Percentiles rank a stretch among this genome's conserved stretches.
These are phyloP conservation scores for Leptobrachium ailaonicum DNA, from an alignment of 2,113 vertebrate genomes.

Conservation along the genomic window DNA sequence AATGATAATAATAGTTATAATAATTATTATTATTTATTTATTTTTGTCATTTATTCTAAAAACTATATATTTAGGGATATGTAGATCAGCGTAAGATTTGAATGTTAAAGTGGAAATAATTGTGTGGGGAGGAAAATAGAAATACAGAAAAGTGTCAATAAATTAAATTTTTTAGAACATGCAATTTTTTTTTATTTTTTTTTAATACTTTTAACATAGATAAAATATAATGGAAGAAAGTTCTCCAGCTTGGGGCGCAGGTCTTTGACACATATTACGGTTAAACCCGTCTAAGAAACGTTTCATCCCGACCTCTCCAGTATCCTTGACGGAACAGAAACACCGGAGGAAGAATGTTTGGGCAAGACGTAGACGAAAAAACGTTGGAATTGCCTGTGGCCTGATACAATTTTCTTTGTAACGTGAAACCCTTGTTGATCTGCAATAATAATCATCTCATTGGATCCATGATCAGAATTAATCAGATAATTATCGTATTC, in stretches of 20 bases:
- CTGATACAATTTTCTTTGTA: neutral
- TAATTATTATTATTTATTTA: no score
- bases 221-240: no score
- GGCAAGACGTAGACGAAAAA: neutral
- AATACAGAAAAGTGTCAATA: neutral
- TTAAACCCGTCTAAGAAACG: neutral
- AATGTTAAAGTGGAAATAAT: neutral
- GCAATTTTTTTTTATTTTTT: no score
- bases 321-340: neutral
- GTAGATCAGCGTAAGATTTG: neutral
- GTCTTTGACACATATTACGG: neutral
- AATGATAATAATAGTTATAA: no score
- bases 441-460: neutral
- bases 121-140: no score
- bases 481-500: neutral
- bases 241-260: neutral
- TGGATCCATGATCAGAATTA: neutral
- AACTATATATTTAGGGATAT: no score
- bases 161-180: neutral
- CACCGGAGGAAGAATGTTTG: neutral
- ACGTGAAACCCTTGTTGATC: slow-evolving; percentile 3
- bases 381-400: neutral
- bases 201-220: no score
- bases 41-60: no score
- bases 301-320: neutral